Percentiles rank a stretch among this genome's conserved stretches.
Evolutionary conservation across 2,888 invertebrate species (phyloP).

Genomic region (Orthonevra nobilis): DNA sequence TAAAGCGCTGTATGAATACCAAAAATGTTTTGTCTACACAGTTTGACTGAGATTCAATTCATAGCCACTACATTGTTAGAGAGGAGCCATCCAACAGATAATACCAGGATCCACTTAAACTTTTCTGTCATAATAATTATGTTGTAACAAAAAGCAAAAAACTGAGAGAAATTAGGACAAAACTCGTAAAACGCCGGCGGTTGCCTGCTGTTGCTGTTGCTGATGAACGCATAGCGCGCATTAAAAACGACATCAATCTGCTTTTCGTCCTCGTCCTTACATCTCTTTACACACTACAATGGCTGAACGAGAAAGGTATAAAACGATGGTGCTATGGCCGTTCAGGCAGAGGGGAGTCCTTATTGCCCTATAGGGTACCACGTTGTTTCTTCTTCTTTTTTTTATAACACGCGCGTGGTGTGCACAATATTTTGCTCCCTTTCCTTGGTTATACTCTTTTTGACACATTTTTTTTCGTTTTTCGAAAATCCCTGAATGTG

Average conservation of each 20-base stretch:
- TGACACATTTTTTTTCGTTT: background rate
- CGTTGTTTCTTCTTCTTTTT: slow-evolving; percentile 49
- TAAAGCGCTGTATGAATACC: too few relatives aligned
- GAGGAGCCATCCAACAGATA: slow-evolving; percentile 59
- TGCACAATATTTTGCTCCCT: background rate
- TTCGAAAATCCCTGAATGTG: slow-evolving; percentile 19
- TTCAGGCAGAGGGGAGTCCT: slow-evolving; percentile 20
- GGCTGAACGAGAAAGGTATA: background rate
- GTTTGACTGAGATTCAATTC: too few relatives aligned
- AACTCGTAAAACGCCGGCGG: slow-evolving; percentile 67
- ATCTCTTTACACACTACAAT: slow-evolving; percentile 4
- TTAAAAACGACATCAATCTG: slow-evolving; percentile 55
- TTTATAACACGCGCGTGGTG: slow-evolving; percentile 34
- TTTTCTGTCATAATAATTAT: slow-evolving; percentile 68
- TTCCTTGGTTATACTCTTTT: background rate
- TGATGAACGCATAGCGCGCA: slow-evolving; percentile 57
- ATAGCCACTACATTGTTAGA: too few relatives aligned
- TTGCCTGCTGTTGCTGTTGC: slow-evolving; percentile 58
- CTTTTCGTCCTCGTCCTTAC: slow-evolving; percentile 18
- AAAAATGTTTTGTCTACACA: too few relatives aligned
- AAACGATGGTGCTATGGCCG: background rate
- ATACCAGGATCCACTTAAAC: slow-evolving; percentile 68
- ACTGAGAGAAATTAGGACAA: slow-evolving; percentile 69
- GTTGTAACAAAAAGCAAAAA: slow-evolving; percentile 69
- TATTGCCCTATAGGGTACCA: slow-evolving; percentile 49